Base-by-base conservation (phyloP, 2,113 vertebrate species). In the Xenopus laevis region DNA sequence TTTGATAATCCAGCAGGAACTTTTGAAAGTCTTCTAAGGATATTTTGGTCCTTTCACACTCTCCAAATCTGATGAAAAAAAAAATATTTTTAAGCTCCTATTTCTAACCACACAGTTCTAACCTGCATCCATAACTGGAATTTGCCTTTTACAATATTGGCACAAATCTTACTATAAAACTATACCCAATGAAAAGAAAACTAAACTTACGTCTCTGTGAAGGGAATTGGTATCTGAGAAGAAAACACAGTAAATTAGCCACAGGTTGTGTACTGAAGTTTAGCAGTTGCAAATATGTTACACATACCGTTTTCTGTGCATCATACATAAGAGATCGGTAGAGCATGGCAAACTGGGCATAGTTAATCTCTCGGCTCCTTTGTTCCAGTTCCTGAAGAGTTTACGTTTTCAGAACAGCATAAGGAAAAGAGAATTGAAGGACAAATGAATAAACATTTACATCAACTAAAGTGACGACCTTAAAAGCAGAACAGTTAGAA, bases 261-360 rank as follows among this genome's bases (percentile, higher is more conserved):
- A 40, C 6, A 40, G 33, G 8, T 27, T 27, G 23, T 27, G 23
- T 27, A 40, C 33, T 6, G 33, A 6, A 9, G 8, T 40, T 40
- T 40, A 40, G 33, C 33, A 40, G 8, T 40, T 7, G 5, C 33
- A n/a, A n/a, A n/a, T n/a, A n/a, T n/a, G n/a, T n/a, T n/a, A 0
- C 0, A 86, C 90, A 92, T 82, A 99, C 97, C 50, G 86, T 91
- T 88, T 94, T 98, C 91, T 99, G 97, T 78, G 95, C 94, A 0
- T 93, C 95, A 81, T 95, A 98, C 97, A 99, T 99, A 23, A 99
- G 93, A 86, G 89, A 96, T 77, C 96, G 94, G 84, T 99, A 98
- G 57, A 99, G 91, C 80, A 97, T 96, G 0, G 94, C 91, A 40
- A 99, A 98, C 86, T 99, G 97, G 81, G 96, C 93, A 0, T 97